Percentiles rank a stretch among this genome's conserved stretches.
Conservation (phyloP, 1,140 invertebrate genomes). For the Philopotamus ludificatus region DNA sequence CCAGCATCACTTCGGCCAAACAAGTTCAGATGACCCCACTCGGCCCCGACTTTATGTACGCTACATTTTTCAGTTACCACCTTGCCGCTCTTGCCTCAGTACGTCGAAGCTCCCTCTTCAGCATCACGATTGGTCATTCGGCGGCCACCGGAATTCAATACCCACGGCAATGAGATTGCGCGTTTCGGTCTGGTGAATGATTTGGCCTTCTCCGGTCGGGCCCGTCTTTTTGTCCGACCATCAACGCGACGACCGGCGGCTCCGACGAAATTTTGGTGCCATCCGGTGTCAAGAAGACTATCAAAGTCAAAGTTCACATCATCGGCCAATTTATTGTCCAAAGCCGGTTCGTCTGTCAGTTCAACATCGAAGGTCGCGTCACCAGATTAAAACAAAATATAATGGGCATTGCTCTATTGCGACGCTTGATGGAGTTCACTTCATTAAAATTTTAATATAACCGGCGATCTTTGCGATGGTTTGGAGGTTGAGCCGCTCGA, state of each 20-base stretch:
- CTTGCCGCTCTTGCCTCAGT: slow-evolving; percentile 91
- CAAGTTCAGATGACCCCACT: slow-evolving; percentile 86
- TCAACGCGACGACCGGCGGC: background rate
- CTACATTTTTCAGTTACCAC: slow-evolving; percentile 97
- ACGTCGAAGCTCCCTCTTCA: slow-evolving; percentile 93
- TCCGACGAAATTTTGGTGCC: background rate
- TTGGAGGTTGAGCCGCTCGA: background rate
- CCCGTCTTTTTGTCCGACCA: slow-evolving; percentile 86
- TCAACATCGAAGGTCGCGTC: background rate
- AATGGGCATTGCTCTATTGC: background rate
- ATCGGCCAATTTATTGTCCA: background rate
- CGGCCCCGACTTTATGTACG: slow-evolving; percentile 92
- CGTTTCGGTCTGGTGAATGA: slow-evolving; percentile 88
- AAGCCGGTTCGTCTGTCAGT: background rate
- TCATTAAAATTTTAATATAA: background rate
- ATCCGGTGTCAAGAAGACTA: background rate
- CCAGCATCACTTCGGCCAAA: slow-evolving; percentile 95
- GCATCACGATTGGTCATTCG: slow-evolving; percentile 96
- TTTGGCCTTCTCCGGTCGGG: slow-evolving; percentile 90
- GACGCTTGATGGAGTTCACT: background rate
- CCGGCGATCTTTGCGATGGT: background rate
- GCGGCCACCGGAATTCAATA: slow-evolving; percentile 94
- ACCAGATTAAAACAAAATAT: background rate
- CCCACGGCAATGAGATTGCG: slow-evolving; percentile 92
- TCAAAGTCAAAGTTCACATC: background rate